Base-by-base conservation (phyloP, 53 echinoderm and acorn worm species). In the Temnopleurus reevesii region DNA sequence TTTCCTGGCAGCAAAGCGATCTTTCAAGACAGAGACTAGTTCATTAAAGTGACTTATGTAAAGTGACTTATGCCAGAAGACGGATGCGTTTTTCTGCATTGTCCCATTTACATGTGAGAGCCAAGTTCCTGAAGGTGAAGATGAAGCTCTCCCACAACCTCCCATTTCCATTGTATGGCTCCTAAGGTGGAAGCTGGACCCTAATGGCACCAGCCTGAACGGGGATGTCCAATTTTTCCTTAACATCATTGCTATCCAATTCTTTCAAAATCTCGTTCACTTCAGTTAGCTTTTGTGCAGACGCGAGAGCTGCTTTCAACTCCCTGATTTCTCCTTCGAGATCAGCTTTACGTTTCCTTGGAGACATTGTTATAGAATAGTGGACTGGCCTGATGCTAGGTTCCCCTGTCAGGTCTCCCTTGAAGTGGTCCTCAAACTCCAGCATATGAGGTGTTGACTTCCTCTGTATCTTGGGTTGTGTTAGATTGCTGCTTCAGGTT, bases 81-180 rank as follows among this genome's bases (percentile, higher is more conserved):
- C 90, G 81, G 18, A 89, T 63, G 5, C 77, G 55, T 45, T 81
- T 66, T 31, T 92, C 92, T 21, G 45, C 15, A 21, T 57, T 61
- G 6, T 82, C 77, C 92, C 92, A 92, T 5, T 26, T 44, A 59
- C 92, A 92, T 5, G 90, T 89, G 4, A 17, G 45, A 4, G 86
- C 65, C 8, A 86, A n/a, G 27, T 45, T 86, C 7, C n/a, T 27
- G 18, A 86, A 86, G 0, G 65, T 64, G 1, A 49, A 86, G 18
- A 65, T 86, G 18, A 86, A 86, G 47, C 86, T 86, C 86, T 64
- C 86, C 86, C 86, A 86, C 27, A 46, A 18, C 6, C 86, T 23
- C 12, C 33, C 59, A 3, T 1, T 28, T 3, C 86, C 86, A 47
- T 86, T 49, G 47, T 46, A 86, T 17, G 5, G 85, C 61, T 86